Evolutionary conservation across 2,113 vertebrate species (phyloP).

Genomic region (Lamprotornis superbus): DNA sequence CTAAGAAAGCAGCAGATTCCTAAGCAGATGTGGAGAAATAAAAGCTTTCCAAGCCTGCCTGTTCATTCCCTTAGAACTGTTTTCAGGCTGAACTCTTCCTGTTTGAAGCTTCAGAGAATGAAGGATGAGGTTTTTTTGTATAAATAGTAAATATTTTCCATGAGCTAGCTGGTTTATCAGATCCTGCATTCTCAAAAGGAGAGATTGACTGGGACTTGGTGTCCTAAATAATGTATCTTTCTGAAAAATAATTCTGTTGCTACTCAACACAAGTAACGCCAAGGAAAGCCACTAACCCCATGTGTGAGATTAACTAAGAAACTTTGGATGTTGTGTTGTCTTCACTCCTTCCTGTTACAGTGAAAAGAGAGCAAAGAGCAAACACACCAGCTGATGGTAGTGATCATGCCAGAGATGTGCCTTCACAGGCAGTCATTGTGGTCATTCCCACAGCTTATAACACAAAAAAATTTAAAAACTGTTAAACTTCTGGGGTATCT

Average conservation of each 20-base stretch:
- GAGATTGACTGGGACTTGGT: neutral
- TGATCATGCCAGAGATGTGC: neutral
- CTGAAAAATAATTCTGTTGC: neutral
- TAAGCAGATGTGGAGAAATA: neutral
- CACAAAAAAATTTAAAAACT: neutral
- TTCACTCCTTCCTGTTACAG: rapidly evolving
- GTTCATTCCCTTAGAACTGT: neutral
- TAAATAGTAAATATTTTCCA: slow-evolving; percentile 31
- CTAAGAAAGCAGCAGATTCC: neutral
- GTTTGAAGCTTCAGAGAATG: neutral
- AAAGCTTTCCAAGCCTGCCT: neutral
- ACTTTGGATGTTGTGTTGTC: neutral
- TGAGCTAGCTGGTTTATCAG: neutral
- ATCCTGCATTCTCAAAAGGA: neutral
- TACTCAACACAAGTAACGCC: neutral
- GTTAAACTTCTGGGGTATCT: neutral
- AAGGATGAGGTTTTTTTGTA: neutral
- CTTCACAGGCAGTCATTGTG: neutral
- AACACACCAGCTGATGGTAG: rapidly evolving
- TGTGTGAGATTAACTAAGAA: neutral
- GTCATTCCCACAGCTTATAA: neutral
- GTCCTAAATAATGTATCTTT: neutral
- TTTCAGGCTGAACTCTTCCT: neutral
- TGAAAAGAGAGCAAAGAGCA: neutral
- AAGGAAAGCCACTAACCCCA: neutral